Percentiles rank a stretch among this genome's conserved stretches.
Evolutionary conservation across 2,797 vertebrate genomes (phyloP).

Genomic region (Simalia tracyae): DNA sequence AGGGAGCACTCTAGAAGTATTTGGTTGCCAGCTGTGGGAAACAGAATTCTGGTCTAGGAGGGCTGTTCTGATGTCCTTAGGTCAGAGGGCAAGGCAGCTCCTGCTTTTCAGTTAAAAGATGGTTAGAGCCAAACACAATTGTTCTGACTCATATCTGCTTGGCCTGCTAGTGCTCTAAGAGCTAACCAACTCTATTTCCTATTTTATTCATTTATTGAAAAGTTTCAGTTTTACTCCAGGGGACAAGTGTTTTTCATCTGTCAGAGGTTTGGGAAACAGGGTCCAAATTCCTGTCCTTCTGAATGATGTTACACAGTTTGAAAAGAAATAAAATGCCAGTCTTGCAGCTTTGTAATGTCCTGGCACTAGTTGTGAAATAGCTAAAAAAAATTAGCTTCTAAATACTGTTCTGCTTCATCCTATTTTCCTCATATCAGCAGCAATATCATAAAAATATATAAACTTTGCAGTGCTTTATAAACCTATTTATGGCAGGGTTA

Average conservation of each 20-base stretch:
- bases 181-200: background rate
- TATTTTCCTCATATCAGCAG: constrained; percentile 35
- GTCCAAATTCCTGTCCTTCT: background rate
- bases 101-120: background rate
- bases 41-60: no score
- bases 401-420: background rate
- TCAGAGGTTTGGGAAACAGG: background rate
- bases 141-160: background rate
- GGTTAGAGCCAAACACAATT: background rate
- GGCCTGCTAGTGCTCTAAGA: background rate
- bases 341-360: constrained; percentile 24
- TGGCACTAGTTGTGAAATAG: constrained; percentile 45
- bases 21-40: no score
- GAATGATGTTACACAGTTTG: background rate
- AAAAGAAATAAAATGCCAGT: background rate
- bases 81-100: no score
- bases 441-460: constrained; percentile 22
- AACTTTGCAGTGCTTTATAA: constrained; percentile 33
- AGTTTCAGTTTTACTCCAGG: background rate
- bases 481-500: constrained; percentile 35
- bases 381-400: constrained; percentile 28
- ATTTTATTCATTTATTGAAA: background rate
- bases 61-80: no score
- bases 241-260: background rate
- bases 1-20: no score